These are phyloP conservation scores for Epinotia ramella DNA, from an alignment of 2,888 invertebrate species.

Conservation along the genomic window DNA sequence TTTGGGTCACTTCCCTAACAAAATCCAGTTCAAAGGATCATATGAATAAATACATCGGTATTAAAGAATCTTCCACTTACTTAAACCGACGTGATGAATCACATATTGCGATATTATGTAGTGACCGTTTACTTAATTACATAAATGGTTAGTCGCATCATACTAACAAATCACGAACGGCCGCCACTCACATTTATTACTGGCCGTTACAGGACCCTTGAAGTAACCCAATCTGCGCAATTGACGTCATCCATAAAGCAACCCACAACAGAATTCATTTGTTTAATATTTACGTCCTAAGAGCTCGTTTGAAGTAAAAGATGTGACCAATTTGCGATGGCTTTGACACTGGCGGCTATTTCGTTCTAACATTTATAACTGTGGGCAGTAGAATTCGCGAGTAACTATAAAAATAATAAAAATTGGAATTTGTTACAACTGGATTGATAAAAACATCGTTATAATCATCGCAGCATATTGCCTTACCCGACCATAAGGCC, in stretches of 20 bases:
- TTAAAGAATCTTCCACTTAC: too few relatives aligned
- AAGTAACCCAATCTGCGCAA: conserved; percentile 26
- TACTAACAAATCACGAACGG: conserved; percentile 7
- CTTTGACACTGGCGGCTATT: too few relatives aligned
- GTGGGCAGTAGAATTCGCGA: too few relatives aligned
- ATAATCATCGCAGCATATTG: too few relatives aligned
- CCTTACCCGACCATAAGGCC: too few relatives aligned
- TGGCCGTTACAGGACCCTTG: conserved; percentile 2
- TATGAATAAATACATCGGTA: too few relatives aligned
- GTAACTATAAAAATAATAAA: too few relatives aligned
- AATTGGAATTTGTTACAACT: too few relatives aligned
- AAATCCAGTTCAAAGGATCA: too few relatives aligned
- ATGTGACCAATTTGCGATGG: not conserved
- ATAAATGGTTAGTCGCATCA: conserved; percentile 3
- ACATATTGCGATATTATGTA: not conserved
- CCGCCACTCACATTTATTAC: conserved; percentile 12
- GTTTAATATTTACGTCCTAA: conserved; percentile 21
- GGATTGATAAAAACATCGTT: too few relatives aligned
- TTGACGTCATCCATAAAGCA: conserved; percentile 18
- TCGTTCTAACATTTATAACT: too few relatives aligned
- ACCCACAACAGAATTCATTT: conserved; percentile 18
- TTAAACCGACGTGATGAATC: not conserved
- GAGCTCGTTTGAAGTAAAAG: not conserved
- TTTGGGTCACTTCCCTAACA: too few relatives aligned
- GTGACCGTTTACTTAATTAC: conserved; percentile 2